Conservation (phyloP, 2,113 vertebrate species). For the Semnornis frantzii region DNA sequence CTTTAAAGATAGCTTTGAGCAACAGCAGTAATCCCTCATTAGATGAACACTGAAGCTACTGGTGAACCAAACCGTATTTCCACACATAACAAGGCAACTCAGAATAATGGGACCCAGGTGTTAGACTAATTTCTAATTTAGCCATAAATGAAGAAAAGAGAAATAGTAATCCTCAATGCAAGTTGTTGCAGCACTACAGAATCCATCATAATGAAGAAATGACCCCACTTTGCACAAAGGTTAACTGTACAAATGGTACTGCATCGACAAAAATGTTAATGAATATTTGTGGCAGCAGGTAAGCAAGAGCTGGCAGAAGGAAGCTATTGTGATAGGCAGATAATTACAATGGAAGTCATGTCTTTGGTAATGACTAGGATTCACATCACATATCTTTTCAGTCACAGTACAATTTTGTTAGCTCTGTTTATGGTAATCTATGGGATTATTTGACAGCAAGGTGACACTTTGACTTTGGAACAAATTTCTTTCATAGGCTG, state of each 20-base stretch:
- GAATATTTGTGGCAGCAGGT: constrained; percentile 64
- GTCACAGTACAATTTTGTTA: constrained; percentile 64
- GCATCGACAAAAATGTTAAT: constrained; percentile 69
- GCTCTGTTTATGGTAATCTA: constrained; percentile 73
- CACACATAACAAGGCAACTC: constrained; percentile 51
- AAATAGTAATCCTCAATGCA: constrained; percentile 67
- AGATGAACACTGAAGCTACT: constrained; percentile 17
- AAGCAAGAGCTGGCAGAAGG: constrained; percentile 49
- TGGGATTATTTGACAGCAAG: constrained; percentile 78
- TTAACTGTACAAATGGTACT: constrained; percentile 63
- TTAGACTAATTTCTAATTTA: constrained; percentile 76
- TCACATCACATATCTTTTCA: constrained; percentile 74
- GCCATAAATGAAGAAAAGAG: constrained; percentile 71
- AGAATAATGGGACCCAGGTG: constrained; percentile 68
- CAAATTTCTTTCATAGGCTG: constrained; percentile 70
- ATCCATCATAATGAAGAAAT: constrained; percentile 72
- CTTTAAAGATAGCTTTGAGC: constrained; percentile 27
- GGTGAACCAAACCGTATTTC: constrained; percentile 49
- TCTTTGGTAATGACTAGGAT: constrained; percentile 70
- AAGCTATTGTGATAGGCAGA: constrained; percentile 55
- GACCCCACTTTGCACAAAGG: constrained; percentile 67
- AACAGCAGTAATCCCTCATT: constrained; percentile 23
- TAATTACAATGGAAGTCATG: constrained; percentile 75
- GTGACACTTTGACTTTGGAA: constrained; percentile 77
- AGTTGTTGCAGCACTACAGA: constrained; percentile 65